Conservation (phyloP, 2,113 vertebrate genomes). For the Boleophthalmus pectinirostris region DNA sequence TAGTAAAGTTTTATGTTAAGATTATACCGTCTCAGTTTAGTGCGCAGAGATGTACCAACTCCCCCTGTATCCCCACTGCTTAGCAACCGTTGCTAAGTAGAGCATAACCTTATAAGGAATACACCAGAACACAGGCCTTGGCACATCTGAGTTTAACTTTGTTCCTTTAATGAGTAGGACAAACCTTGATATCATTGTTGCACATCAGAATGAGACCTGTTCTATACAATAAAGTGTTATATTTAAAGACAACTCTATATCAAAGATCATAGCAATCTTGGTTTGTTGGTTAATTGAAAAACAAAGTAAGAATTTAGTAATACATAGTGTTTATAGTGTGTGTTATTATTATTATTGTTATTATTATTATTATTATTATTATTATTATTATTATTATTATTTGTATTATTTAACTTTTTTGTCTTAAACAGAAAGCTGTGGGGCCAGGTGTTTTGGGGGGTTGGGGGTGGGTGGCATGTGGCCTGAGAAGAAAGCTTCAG, state of each 20-base stretch:
- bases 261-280: background rate
- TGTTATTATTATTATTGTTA: background rate
- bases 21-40: background rate
- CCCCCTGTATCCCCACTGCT: background rate
- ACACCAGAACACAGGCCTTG: background rate
- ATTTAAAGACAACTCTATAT: background rate
- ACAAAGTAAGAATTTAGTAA: too few relatives aligned
- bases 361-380: background rate
- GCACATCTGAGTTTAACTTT: constrained; percentile 1
- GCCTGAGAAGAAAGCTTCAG: constrained; percentile 12
- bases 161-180: background rate
- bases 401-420: background rate
- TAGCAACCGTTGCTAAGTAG: constrained; percentile 8
- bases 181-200: background rate
- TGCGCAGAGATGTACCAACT: background rate
- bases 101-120: constrained; percentile 5
- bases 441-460: constrained; percentile 7
- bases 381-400: background rate
- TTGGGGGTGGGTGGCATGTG: background rate
- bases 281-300: too few relatives aligned
- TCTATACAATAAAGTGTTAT: background rate
- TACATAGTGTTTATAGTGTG: too few relatives aligned
- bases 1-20: constrained; percentile 1
- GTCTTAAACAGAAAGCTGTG: background rate
- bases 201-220: background rate